Base-by-base conservation (phyloP, 2,797 vertebrate genomes). In the Danio albolineatus region DNA sequence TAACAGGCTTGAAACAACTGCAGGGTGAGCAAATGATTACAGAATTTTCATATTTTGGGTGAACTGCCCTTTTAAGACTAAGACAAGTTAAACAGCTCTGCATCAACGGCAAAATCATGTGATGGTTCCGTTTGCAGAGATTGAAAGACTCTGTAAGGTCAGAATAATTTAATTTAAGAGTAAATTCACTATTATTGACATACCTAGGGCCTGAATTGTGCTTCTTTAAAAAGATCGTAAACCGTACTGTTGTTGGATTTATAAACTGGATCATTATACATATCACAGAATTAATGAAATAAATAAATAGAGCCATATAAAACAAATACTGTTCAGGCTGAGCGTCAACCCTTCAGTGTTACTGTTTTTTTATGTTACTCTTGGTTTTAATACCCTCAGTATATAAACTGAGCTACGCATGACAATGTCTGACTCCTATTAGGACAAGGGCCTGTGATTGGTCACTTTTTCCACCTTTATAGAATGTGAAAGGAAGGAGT, bases 31-130 rank as follows among this genome's bases (percentile, higher is more conserved):
- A 13, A 41, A 41, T 41, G 0, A n/a, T 62, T 62, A 1, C 38
- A 43, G 16, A 41, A 39, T 10, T 17, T 5, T 38, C 0, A 17
- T 69, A 69, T 53, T 54, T 9, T 1, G 38, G 49, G 10, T 54
- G n/a, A 71, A 54, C 67, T 41, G 14, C 54, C 41, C 49, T 38
- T 54, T 46, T 66, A 66, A 66, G 14, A 76, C 49, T 17, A 76
- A 56, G 14, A 76, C 1, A 36, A 43, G 17, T 6, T n/a, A 38
- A 57, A 48, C 14, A 19, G 16, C 13, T 62, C 16, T 51, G 17
- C 44, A n/a, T 75, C 61, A 76, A 43, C 9, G 10, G 74, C 10
- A 38, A 36, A 49, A 21, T 76, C 51, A 54, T 44, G 61, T 56
- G 19, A 36, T 65, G 19, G 16, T 17, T 64, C 41, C 1, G 16